Base-by-base conservation (phyloP, 2,113 vertebrate genomes). In the Stictonetta naevosa region DNA sequence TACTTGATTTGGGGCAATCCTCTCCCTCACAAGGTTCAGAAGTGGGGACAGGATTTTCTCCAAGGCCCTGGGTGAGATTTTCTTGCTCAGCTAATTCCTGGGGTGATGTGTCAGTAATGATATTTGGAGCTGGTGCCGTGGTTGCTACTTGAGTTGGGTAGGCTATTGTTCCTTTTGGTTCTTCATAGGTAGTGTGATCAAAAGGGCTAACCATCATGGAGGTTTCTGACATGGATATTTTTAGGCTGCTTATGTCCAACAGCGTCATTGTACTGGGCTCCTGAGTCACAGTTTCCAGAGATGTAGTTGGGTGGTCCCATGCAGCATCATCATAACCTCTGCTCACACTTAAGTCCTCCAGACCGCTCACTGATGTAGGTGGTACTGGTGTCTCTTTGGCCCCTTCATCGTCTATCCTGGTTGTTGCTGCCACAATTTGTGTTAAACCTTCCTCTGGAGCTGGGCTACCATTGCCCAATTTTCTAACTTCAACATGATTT, bases 41-140 rank as follows among this genome's bases (percentile, higher is more conserved):
- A 52, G 98, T 98, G 34, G 98, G 96, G 26, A 90, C 1, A 1
- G 62, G 80, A 60, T 98, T 97, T 83, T 98, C 98, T 3, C 94
- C 96, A 5, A 96, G 90, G 76, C 97, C 95, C 7, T 98, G 98
- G 2, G 98, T 98, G 11, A 98, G 97, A 84, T 95, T 97, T 93
- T 96, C 97, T 73, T 96, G 96, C 44, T 98, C 95, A 11, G 92
- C 38, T 64, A 96, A 96, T 82, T 97, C 97, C 63, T 97, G 97
- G 19, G 96, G 95, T 0, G 80, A 62, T 1, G 93, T 86, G 87
- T 95, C 97, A 21, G 97, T 96, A 82, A 97, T 53, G 84, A 94
- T 15, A 31, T 78, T 97, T 40, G 83, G 96, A 96, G n/a, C 56
- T 16, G 93, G 69, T 25, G 63, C 67, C 11, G 94, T 94, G 78